Evolutionary conservation across 2,797 vertebrate species (phyloP), one percentile per base, ranked within the genome.

Genomic region (Sardinella longiceps): DNA sequence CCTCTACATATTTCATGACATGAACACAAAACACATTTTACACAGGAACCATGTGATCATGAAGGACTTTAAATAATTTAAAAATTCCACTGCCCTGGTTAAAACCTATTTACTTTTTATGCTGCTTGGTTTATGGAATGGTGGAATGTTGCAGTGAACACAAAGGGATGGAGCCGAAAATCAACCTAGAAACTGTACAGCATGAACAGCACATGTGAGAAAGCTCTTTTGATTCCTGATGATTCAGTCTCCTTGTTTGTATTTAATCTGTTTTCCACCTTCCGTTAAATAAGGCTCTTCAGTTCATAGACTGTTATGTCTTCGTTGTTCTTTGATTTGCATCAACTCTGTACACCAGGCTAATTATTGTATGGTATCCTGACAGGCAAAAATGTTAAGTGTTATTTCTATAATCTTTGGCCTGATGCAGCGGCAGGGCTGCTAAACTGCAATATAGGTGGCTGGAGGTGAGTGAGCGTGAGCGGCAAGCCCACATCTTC

Each of bases 381-480:
- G 46, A 5, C 30, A 70, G 28, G 14, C 33, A 14, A 33, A 70
- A 70, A 14, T 37, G 63, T 1, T 86, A 45, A 84, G 53, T 84
- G 50, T 83, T 74, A 60, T 20, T 74, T 45, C 15, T 82, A 11
- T 74, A 0, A 20, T 87, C 51, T 90, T 53, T 77, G 83, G 25
- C 39, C 9, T 77, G 60, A 43, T 83, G 10, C 28, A 88, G 82
- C 46, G 92, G 89, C 80, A 93, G 82, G 82, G 86, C 37, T 9
- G 88, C 85, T 37, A 84, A 88, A 46, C 90, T 96, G 80, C 94
- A 92, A 86, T 85, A 87, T 39, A 90, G 58, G 30, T 94, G 88
- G 92, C 89, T 90, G 85, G 90, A 96, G 83, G 86, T 96, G 85
- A 91, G 87, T 46, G 90, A 94, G 77, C 89, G 94, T 87, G 94